Base-by-base conservation (phyloP, 2,113 vertebrate species). In the Chamaea fasciata region DNA sequence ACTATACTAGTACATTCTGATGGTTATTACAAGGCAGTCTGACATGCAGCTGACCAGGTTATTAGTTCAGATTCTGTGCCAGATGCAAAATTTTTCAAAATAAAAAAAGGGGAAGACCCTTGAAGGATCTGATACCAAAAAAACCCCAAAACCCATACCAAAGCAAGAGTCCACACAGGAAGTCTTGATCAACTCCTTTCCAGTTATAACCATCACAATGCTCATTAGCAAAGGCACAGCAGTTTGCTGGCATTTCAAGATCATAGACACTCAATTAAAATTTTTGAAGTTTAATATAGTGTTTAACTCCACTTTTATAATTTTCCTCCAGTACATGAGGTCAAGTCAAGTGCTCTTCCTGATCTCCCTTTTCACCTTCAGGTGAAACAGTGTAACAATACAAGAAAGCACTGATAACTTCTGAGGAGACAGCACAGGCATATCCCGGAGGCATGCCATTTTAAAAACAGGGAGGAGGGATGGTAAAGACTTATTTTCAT, bases 341-440 rank as follows among this genome's bases (percentile, higher is more conserved):
- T 39, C 20, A 89, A 89, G 35, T 41, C 39, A 89, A 76, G 56
- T 84, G 68, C 75, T 92, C 81, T 89, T 85, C 62, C 53, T 44
- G 64, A 68, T 83, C n/a, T 79, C 83, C 56, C 56, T 52, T 94
- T 83, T 65, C 78, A 96, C 69, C 68, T 49, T 52, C 41, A 60
- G 37, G 47, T 69, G 68, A 74, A 95, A 85, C 70, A 63, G 57
- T 33, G 5, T 13, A 68, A 42, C 41, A 93, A 46, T 1, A 81
- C 42, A 79, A 63, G 67, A 94, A 94, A 94, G 94, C 93, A 90
- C 88, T 39, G 46, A 76, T 49, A 49, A 47, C 8, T 75, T 93
- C 67, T 64, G 57, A 93, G 95, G 96, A 97, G 95, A 97, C 96
- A 96, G 96, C 95, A 83, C 1, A 79, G 92, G 86, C 92, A 81